A percentile compares a stretch with the other conserved stretches of the same genome.
Conservation (phyloP, 2,797 vertebrate species). For the Rhyacichthys aspro region DNA sequence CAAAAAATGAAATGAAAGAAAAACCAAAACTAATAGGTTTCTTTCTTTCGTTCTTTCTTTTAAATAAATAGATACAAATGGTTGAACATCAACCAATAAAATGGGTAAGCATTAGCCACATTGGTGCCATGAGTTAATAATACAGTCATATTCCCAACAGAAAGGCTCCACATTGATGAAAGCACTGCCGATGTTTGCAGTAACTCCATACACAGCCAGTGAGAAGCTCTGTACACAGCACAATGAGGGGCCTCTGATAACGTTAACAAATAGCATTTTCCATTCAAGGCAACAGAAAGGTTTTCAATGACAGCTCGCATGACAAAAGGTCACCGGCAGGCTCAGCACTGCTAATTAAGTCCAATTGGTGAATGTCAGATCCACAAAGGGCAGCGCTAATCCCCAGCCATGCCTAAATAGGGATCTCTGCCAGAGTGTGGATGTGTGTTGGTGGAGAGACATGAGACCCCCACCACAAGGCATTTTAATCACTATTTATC, state of each 20-base stretch:
- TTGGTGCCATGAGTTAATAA: not conserved
- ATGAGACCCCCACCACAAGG: too few relatives aligned
- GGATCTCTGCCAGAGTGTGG: conserved; percentile 27
- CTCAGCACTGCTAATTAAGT: conserved; percentile 83
- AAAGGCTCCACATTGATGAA: not conserved
- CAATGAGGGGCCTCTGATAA: conserved; percentile 68
- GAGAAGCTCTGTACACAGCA: conserved; percentile 16
- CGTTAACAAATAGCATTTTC: conserved; percentile 80
- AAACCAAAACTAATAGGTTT: too few relatives aligned
- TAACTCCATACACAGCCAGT: conserved; percentile 24
- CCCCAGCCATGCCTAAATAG: conserved; percentile 65
- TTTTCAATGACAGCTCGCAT: conserved; percentile 81
- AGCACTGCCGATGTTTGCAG: conserved; percentile 7
- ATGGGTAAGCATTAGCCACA: too few relatives aligned
- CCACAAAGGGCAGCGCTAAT: conserved; percentile 84
- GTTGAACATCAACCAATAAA: too few relatives aligned
- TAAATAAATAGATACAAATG: too few relatives aligned
- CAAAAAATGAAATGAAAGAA: too few relatives aligned
- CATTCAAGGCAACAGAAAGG: conserved; percentile 82
- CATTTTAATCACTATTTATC: too few relatives aligned
- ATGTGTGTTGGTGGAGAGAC: conserved; percentile 11
- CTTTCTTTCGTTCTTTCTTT: too few relatives aligned
- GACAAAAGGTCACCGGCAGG: conserved; percentile 82
- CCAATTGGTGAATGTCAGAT: conserved; percentile 85
- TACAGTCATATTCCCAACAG: not conserved